Conservation (phyloP, 2,113 vertebrate species). For the Mirza zaza region DNA sequence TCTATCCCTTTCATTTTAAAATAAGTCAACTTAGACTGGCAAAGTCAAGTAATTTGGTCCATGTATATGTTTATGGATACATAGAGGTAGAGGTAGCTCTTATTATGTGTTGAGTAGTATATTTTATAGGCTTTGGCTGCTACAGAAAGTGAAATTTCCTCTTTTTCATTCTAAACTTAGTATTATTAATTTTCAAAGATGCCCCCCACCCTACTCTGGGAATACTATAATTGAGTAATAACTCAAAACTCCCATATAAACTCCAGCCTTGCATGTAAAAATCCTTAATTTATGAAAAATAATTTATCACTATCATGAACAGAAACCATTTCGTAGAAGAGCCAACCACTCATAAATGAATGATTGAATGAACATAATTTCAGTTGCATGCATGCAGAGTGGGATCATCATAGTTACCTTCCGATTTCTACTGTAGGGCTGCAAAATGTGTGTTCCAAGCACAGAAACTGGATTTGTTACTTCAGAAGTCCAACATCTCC, state of each 20-base stretch:
- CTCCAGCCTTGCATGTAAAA: slow-evolving; percentile 32
- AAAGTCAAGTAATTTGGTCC: background rate
- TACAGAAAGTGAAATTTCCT: background rate
- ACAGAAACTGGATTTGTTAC: background rate
- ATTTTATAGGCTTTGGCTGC: background rate
- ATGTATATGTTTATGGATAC: too few relatives aligned
- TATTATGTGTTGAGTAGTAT: background rate
- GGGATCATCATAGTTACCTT: background rate
- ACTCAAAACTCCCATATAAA: slow-evolving; percentile 46
- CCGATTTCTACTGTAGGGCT: background rate
- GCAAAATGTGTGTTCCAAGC: background rate
- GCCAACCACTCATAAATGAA: background rate
- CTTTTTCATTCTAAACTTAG: background rate
- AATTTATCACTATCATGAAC: slow-evolving; percentile 1
- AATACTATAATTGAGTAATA: slow-evolving; percentile 30
- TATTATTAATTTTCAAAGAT: slow-evolving; percentile 37
- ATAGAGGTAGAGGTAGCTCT: too few relatives aligned
- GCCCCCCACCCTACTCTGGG: background rate
- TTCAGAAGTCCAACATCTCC: background rate
- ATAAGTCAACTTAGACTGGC: background rate
- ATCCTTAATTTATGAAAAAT: slow-evolving; percentile 52
- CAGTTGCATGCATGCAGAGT: background rate
- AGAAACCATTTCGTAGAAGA: slow-evolving; percentile 36
- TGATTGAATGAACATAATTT: slow-evolving; percentile 37
- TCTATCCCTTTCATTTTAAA: slow-evolving; percentile 1